Evolutionary conservation across 2,113 vertebrate genomes (phyloP), one percentile per base, ranked within the genome.

Genomic region (Microcebus tavaratra): DNA sequence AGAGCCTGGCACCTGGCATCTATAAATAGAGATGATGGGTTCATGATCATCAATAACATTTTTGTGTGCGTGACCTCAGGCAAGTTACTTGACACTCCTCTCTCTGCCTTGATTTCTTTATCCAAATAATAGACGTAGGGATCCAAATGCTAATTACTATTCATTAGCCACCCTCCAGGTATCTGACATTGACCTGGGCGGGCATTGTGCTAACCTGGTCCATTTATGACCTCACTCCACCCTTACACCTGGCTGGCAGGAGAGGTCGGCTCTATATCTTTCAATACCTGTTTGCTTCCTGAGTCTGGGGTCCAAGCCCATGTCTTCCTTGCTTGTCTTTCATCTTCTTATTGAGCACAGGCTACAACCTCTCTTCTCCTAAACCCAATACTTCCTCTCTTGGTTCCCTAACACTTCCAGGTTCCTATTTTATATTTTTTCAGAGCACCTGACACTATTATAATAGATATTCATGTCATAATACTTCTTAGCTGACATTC

Each of bases 21-120:
- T 39, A 9, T 68, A 29, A 55, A 79, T 34, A 82, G 75, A 59
- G 68, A 65, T 53, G 57, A 14, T 2, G 55, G 31, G 15, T 4
- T 42, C 55, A 65, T 88, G 34, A n/a, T 73, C 31, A 10, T n/a
- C 36, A 82, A 13, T 29, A 78, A n/a, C 27, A 12, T 25, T 75
- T 96, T 95, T 81, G 31, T 34, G 78, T 29, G 5, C 82, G 18
- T 39, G 23, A 80, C 50, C 42, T 81, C 29, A 20, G 17, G 14
- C 25, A 48, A 68, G 13, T 68, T 88, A 27, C 23, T 42, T 68
- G 36, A 31, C 25, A 15, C 25, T 61, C 23, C 2, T 48, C 78
- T 95, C 29, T 93, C 61, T 67, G 42, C 8, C 53, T 79, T 94
- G 75, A 61, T 90, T 83, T 83, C 45, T 80, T 79, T 48, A 80